A percentile compares a stretch with the other conserved stretches of the same genome.
Conservation (phyloP, 1,140 invertebrate genomes). For the Leptestheria dahalacensis region DNA sequence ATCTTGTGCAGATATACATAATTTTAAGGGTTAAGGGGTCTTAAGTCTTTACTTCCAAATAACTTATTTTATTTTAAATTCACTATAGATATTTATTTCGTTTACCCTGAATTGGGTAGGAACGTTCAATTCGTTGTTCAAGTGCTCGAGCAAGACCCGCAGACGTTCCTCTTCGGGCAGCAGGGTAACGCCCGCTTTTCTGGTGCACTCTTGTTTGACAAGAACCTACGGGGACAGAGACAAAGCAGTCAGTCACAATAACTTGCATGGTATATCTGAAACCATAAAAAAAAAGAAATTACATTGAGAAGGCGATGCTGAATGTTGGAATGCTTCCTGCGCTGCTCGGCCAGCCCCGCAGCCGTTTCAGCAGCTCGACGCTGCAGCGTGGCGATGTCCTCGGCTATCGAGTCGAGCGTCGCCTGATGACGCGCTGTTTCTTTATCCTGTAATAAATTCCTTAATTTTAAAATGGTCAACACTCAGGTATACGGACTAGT, state of each 20-base stretch:
- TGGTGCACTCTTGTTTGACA: conserved; percentile 66
- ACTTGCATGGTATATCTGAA: too few relatives aligned
- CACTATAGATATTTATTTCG: neutral
- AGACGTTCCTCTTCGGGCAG: conserved; percentile 78
- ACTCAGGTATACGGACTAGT: neutral
- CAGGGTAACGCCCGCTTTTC: conserved; percentile 69
- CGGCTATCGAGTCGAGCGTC: conserved; percentile 55
- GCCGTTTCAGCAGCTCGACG: conserved; percentile 50
- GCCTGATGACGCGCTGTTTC: conserved; percentile 61
- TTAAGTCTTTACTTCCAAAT: neutral
- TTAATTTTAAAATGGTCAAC: neutral
- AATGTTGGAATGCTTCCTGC: conserved; percentile 53
- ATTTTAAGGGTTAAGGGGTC: too few relatives aligned
- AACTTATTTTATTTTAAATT: neutral
- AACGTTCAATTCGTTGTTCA: conserved; percentile 69
- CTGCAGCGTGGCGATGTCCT: conserved; percentile 56
- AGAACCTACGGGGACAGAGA: conserved; percentile 44
- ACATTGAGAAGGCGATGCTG: conserved; percentile 60
- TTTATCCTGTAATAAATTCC: conserved; percentile 38
- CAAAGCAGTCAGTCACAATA: too few relatives aligned
- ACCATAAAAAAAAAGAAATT: too few relatives aligned
- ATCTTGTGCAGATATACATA: too few relatives aligned
- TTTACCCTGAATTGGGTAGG: conserved; percentile 80
- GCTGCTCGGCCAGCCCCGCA: conserved; percentile 55
- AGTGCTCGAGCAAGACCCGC: conserved; percentile 62